These are phyloP conservation scores for Microctonus hyperodae DNA, from an alignment of 2,888 invertebrate species.

Conservation along the genomic window DNA sequence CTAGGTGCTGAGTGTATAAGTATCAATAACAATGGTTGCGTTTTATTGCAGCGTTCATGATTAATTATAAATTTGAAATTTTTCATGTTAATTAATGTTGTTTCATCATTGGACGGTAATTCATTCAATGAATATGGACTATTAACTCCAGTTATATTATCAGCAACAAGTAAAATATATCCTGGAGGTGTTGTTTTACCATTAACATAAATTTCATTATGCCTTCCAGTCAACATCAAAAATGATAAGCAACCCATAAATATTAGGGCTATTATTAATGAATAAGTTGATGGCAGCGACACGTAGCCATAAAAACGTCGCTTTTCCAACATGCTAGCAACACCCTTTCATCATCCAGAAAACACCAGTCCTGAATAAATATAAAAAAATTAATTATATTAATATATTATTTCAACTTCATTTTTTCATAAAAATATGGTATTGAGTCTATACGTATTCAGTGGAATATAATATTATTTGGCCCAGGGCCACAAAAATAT, in stretches of 20 bases:
- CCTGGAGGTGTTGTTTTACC: conserved; percentile 42
- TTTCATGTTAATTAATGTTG: conserved; percentile 62
- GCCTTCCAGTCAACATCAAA: conserved; percentile 51
- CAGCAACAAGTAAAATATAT: conserved; percentile 47
- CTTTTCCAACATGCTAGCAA: conserved; percentile 56
- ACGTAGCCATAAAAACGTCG: conserved; percentile 54
- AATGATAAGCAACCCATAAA: conserved; percentile 53
- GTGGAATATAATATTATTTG: too few species aligned
- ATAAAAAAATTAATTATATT: too few species aligned
- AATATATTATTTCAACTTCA: too few species aligned
- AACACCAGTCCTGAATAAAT: too few species aligned
- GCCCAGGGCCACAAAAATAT: too few species aligned
- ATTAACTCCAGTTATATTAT: conserved; percentile 44
- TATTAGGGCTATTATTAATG: conserved; percentile 49
- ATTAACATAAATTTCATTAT: conserved; percentile 40
- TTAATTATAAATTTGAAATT: conserved; percentile 71
- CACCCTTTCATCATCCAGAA: conserved; percentile 42
- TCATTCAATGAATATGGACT: conserved; percentile 48
- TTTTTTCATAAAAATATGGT: too few species aligned
- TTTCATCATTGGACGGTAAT: conserved; percentile 54
- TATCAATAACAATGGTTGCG: conserved; percentile 61
- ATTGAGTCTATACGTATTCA: too few species aligned
- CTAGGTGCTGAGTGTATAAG: conserved; percentile 65
- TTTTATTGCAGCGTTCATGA: conserved; percentile 66
- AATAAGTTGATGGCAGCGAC: conserved; percentile 52